A percentile compares a stretch with the other conserved stretches of the same genome.
Conservation (phyloP, 2,797 vertebrate genomes). For the Leptodactylus fallax region DNA sequence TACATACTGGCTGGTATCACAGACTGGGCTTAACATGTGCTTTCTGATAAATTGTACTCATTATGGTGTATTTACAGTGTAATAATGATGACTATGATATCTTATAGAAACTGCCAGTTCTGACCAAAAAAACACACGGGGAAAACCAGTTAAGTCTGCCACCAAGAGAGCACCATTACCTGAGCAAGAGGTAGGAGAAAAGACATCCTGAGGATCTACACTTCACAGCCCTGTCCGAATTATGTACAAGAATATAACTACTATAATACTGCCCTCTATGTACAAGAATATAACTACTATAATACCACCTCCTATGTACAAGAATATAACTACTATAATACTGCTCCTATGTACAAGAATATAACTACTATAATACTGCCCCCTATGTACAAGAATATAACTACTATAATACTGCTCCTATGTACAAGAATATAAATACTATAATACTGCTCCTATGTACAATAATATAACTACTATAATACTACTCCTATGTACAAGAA, state of each 20-base stretch:
- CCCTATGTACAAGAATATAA: background rate
- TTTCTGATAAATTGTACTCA: too few relatives aligned
- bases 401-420: background rate
- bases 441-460: too few relatives aligned
- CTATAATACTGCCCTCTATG: background rate
- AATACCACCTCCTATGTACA: background rate
- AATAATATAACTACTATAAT: background rate
- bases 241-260: background rate
- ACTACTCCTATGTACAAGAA: background rate
- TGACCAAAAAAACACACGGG: slow-evolving; percentile 67
- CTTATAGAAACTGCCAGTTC: slow-evolving; percentile 61
- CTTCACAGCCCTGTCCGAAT: background rate
- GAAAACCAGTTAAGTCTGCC: slow-evolving; percentile 59
- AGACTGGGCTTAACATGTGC: background rate
- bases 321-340: slow-evolving; percentile 16
- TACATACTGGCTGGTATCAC: background rate
- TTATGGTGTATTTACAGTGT: background rate
- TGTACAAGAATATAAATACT: background rate
- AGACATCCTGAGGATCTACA: background rate
- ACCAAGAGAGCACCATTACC: slow-evolving; percentile 65
- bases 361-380: slow-evolving; percentile 17
- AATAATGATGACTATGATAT: background rate
- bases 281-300: background rate
- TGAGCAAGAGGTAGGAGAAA: slow-evolving; percentile 68
- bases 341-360: slow-evolving; percentile 15